Base-by-base conservation (phyloP, 2,888 invertebrate genomes). In the Muschampia plurimacula region DNA sequence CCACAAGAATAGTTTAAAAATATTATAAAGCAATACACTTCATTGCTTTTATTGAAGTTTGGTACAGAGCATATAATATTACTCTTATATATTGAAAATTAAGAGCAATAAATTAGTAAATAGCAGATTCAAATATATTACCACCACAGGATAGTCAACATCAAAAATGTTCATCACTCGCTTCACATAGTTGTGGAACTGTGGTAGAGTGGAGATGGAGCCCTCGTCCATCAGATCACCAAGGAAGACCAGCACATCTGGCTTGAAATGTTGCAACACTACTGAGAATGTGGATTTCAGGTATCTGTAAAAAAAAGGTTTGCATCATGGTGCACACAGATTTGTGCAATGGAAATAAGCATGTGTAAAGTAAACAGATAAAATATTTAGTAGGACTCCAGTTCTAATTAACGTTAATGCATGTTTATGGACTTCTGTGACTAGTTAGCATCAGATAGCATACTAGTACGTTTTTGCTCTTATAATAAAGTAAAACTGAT, bases 201-300 rank as follows among this genome's bases (percentile, higher is more conserved):
- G 96, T 67, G 95, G 92, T 74, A 95, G 91, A 2, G 95, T 95
- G 1, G 98, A 96, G 74, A 96, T 95, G 74, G 97, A 98, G 0
- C 99, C 99, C 92, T 99, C 99, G 84, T 99, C 99, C 94, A 98
- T 97, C 67, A 99, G 93, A 89, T 99, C 99, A 1, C 99, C 99
- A 72, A 99, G 93, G 90, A 98, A 99, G 62, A 98, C 95, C 66
- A 99, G 95, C 13, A 98, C 95, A 89, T 99, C 96, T 9, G 99
- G 99, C 78, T 96, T 93, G 62, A 97, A 95, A 85, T 97, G 96
- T 55, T 95, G 89, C 52, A 96, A 86, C 2, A 97, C 98, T 77
- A 96, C 94, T 13, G 93, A 89, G 87, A 98, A 99, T 55, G 98
- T 98, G 82, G 96, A 96, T 49, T 94, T 91, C 70, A 99, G 89